Evolutionary conservation across 2,113 vertebrate genomes (phyloP).

Genomic region (Campylorhamphus procurvoides): DNA sequence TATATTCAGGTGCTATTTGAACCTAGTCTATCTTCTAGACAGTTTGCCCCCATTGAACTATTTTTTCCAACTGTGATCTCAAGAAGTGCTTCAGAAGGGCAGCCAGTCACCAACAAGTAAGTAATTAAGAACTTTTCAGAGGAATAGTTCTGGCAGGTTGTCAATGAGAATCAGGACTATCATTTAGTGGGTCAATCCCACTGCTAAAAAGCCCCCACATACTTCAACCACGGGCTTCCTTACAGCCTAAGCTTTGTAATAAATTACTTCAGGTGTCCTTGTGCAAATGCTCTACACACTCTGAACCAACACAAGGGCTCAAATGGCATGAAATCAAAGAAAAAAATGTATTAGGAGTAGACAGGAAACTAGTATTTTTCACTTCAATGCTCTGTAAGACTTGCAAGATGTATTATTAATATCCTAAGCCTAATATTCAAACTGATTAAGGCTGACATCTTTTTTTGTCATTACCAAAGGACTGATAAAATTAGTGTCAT

Average conservation of each 20-base stretch:
- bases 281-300: not conserved
- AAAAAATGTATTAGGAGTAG: not conserved
- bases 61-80: not conserved
- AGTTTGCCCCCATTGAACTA: not conserved
- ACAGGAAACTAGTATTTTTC: not conserved
- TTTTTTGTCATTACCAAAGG: not conserved
- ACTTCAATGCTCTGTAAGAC: not conserved
- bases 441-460: not conserved
- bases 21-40: not conserved
- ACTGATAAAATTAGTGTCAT: not conserved
- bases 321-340: not conserved
- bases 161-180: not conserved
- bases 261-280: not conserved
- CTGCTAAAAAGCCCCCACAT: not conserved
- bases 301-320: not conserved
- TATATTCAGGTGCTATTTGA: constrained; percentile 4
- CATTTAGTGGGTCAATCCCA: not conserved
- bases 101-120: not conserved
- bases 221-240: not conserved
- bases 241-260: not conserved
- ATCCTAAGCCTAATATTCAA: not conserved
- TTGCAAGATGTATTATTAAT: not conserved
- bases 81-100: not conserved
- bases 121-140: not conserved
- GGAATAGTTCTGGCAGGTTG: not conserved